These are phyloP conservation scores for Sciurus carolinensis DNA, from an alignment of 2,797 vertebrate species.

Conservation along the genomic window DNA sequence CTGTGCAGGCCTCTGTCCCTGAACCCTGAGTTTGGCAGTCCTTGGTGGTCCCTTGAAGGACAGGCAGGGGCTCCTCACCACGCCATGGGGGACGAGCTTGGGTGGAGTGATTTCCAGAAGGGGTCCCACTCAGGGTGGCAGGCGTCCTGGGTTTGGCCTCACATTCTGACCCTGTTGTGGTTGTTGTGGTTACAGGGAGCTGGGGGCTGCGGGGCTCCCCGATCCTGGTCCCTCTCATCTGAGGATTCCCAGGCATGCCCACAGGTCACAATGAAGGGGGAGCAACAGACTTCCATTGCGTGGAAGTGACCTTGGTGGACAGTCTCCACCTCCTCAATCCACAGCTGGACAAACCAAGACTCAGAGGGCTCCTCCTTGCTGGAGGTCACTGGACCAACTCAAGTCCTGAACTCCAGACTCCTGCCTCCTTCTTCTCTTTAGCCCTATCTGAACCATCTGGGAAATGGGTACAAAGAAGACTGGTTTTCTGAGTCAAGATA, in stretches of 20 bases:
- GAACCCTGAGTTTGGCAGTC: background rate
- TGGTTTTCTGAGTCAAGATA: background rate
- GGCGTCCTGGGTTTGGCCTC: background rate
- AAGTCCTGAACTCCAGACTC: background rate
- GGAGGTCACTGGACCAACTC: background rate
- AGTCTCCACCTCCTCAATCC: background rate
- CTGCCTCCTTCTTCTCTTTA: background rate
- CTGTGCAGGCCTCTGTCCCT: background rate
- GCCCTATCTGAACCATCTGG: background rate
- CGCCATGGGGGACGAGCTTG: accelerated
- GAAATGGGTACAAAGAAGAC: background rate
- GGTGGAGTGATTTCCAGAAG: too few relatives aligned
- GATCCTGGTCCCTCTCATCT: too few relatives aligned
- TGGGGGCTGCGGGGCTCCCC: background rate
- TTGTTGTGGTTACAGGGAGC: background rate
- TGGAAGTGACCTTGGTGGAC: background rate
- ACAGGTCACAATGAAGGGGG: too few relatives aligned
- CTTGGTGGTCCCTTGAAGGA: background rate
- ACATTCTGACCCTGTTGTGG: background rate
- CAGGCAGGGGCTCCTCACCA: background rate
- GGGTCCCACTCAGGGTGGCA: background rate
- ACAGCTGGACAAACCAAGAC: background rate
- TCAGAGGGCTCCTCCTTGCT: background rate
- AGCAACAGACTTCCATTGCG: too few relatives aligned
- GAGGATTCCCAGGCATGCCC: background rate